Conservation (phyloP, 2,888 invertebrate genomes). For the Eilema caniola region DNA sequence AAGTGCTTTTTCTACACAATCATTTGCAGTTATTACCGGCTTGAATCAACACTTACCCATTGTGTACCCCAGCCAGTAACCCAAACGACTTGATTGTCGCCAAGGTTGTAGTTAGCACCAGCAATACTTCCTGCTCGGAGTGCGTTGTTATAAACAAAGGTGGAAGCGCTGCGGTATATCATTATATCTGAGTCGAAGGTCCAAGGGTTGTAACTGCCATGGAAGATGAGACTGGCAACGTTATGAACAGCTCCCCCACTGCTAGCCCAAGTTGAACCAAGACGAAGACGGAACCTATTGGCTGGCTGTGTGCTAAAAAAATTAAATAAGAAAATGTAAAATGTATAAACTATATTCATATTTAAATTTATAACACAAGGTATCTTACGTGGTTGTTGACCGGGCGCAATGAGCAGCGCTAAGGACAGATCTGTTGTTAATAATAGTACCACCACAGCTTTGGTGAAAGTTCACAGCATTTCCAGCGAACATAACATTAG, state of each 20-base stretch:
- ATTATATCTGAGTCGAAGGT: conserved; percentile 60
- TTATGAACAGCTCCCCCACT: conserved; percentile 54
- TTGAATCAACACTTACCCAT: conserved; percentile 46
- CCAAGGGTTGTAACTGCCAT: conserved; percentile 47
- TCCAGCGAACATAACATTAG: conserved; percentile 38
- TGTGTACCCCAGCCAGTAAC: conserved; percentile 65
- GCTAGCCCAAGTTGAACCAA: conserved; percentile 55
- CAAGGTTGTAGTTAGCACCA: conserved; percentile 55
- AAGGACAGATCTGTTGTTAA: conserved; percentile 35
- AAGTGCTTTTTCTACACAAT: not conserved
- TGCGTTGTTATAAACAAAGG: conserved; percentile 31
- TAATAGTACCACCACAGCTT: conserved; percentile 56
- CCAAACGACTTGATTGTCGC: conserved; percentile 59
- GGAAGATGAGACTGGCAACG: conserved; percentile 36
- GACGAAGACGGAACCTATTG: conserved; percentile 41
- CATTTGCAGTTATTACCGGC: not conserved
- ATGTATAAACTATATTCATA: not conserved
- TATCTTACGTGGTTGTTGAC: not conserved
- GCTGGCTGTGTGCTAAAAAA: conserved; percentile 27
- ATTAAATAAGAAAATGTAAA: not conserved
- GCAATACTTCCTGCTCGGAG: conserved; percentile 50
- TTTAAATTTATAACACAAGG: not conserved
- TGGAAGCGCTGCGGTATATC: conserved; percentile 49
- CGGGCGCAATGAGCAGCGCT: conserved; percentile 12
- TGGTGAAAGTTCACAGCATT: conserved; percentile 34